Evolutionary conservation across 2,113 vertebrate genomes (phyloP).

Genomic region (Cygnus atratus): DNA sequence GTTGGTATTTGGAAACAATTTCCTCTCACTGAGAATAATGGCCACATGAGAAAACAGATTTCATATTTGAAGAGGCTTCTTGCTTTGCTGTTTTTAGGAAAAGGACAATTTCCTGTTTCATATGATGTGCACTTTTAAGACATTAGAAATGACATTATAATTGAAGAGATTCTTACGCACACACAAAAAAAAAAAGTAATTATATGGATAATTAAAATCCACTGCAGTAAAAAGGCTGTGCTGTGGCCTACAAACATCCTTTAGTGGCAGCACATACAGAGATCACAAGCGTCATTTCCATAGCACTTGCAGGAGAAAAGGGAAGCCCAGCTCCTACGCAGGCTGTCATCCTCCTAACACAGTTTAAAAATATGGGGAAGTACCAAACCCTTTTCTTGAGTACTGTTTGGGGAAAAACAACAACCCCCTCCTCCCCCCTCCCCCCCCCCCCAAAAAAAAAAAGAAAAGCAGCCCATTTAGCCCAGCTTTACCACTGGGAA

Average conservation of each 20-base stretch:
- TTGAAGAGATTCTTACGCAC: neutral
- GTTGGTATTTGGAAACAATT: neutral
- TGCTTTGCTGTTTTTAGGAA: neutral
- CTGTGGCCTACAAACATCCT: neutral
- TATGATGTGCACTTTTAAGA: neutral
- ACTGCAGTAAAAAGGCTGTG: neutral
- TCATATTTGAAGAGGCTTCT: neutral
- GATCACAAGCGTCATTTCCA: conserved; percentile 42
- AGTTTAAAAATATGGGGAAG: neutral
- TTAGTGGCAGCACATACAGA: neutral
- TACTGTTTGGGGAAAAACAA: neutral
- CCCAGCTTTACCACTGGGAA: neutral
- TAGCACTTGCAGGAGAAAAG: conserved; percentile 5
- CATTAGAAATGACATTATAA: neutral
- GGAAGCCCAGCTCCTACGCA: neutral
- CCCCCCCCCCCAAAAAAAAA: neutral
- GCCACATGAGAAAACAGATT: neutral
- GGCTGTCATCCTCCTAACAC: conserved; percentile 1
- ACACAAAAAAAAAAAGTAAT: neutral
- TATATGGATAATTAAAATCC: conserved; percentile 24
- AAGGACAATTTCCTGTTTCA: neutral
- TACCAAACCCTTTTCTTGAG: neutral
- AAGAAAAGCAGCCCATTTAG: neutral
- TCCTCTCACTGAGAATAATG: neutral
- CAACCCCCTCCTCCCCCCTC: too few species aligned